Evolutionary conservation across 2,113 vertebrate genomes (phyloP), one percentile per base, ranked within the genome.

Genomic region (Tupaia chinensis): DNA sequence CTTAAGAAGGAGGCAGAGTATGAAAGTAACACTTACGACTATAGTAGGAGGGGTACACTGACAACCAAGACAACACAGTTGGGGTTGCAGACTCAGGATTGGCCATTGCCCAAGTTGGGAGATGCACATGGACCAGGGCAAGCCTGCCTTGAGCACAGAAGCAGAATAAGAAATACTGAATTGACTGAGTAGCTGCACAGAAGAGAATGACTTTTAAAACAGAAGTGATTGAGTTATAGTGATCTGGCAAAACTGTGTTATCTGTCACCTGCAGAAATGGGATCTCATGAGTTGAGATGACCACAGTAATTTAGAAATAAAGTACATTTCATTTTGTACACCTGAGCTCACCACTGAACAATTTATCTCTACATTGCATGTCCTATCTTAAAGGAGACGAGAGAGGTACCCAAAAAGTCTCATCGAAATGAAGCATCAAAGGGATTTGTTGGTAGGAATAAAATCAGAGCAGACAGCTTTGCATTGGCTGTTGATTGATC

Each of bases 241-340:
- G 66, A 81, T 77, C 87, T 95, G 19, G 27, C 78, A 95, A 66
- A 94, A n/a, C 9, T 27, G 7, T 82, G 25, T 92, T 78, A 89
- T 34, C 58, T 12, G 17, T 29, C 25, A 65, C 58, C 58, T 66
- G 44, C 16, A 87, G 84, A 90, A 94, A 80, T 70, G 29, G 9
- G 16, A 78, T 91, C 29, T 78, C 22, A 3, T 16, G 61, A 89
- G 27, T 54, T 32, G 66, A 82, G 17, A 10, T 44, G 56, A 65
- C 29, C 25, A 76, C 23, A 32, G 68, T 25, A 29, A 89, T 53
- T 29, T 53, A 85, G 78, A 72, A 91, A 87, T 81, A 86, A 74
- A 79, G 22, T 60, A 54, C 77, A 81, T 60, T 83, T 56, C 15
- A 34, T 70, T 88, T 58, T 12, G 14, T 20, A n/a, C 20, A 69